These are phyloP conservation scores for Aplodontia rufa DNA, from an alignment of 2,113 vertebrate genomes.

Conservation along the genomic window DNA sequence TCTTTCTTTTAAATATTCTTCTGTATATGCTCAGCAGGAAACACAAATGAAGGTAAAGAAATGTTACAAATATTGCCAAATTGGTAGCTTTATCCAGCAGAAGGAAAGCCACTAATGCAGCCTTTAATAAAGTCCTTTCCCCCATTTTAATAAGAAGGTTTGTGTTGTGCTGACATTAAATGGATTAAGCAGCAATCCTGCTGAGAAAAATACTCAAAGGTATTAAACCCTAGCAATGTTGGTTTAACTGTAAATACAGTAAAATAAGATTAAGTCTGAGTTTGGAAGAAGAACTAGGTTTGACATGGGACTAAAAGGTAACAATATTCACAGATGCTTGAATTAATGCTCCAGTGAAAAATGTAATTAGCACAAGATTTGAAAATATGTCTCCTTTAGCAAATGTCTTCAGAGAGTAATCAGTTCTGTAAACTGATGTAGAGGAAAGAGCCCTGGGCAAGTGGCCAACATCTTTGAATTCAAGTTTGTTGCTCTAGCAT, in stretches of 20 bases:
- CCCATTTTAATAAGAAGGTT: slow-evolving; percentile 66
- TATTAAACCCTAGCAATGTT: slow-evolving; percentile 77
- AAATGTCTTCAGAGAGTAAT: slow-evolving; percentile 66
- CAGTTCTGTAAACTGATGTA: slow-evolving; percentile 70
- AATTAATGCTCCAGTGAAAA: slow-evolving; percentile 78
- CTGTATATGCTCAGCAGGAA: background rate
- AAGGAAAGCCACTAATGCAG: slow-evolving; percentile 20
- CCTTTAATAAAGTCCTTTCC: slow-evolving; percentile 54
- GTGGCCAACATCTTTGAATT: slow-evolving; percentile 54
- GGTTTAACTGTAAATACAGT: slow-evolving; percentile 78
- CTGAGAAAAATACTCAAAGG: slow-evolving; percentile 80
- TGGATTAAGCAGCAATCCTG: slow-evolving; percentile 78
- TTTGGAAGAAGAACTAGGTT: slow-evolving; percentile 66
- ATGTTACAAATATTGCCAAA: background rate
- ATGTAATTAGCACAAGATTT: slow-evolving; percentile 80
- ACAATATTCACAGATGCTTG: slow-evolving; percentile 66
- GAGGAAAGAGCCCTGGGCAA: slow-evolving; percentile 72
- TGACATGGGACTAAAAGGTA: slow-evolving; percentile 76
- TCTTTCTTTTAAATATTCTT: slow-evolving; percentile 14
- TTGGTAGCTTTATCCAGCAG: background rate
- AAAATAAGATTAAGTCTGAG: slow-evolving; percentile 79
- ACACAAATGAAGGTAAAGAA: slow-evolving; percentile 33
- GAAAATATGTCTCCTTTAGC: slow-evolving; percentile 79
- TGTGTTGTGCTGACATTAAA: slow-evolving; percentile 76
- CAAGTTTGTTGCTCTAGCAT: background rate